Percentiles rank a stretch among this genome's conserved stretches.
These are phyloP conservation scores for Cylas formicarius DNA, from an alignment of 1,140 invertebrate species.

Conservation along the genomic window DNA sequence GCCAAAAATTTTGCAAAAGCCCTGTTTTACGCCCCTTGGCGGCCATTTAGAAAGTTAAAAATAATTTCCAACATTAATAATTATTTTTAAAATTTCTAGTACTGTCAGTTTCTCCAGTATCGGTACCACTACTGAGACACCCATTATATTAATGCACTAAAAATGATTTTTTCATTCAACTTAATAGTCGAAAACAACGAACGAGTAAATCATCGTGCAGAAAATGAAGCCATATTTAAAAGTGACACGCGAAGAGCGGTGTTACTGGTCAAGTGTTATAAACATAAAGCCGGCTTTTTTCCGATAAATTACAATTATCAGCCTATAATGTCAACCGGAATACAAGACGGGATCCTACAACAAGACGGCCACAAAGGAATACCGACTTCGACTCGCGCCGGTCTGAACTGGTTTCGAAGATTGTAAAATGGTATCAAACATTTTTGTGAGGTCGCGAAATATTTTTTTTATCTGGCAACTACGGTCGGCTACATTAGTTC, in stretches of 20 bases:
- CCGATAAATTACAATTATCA: conserved; percentile 39
- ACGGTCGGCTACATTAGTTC: neutral
- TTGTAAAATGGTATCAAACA: no score
- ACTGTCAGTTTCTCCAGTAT: no score
- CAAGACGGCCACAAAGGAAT: neutral
- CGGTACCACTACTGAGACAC: neutral
- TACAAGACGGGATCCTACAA: conserved; percentile 1
- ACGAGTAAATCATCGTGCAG: conserved; percentile 8
- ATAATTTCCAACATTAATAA: conserved; percentile 1
- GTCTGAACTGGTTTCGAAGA: conserved; percentile 13
- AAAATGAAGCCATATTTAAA: conserved; percentile 20
- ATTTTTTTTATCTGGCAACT: conserved; percentile 10
- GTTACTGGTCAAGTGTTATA: no score
- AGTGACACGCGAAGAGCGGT: conserved; percentile 17
- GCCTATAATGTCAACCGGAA: conserved; percentile 18
- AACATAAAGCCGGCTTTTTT: no score
- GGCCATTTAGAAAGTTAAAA: neutral
- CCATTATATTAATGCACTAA: neutral
- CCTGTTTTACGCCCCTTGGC: no score
- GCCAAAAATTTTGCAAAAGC: no score
- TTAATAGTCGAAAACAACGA: conserved; percentile 5
- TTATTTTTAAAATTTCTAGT: neutral
- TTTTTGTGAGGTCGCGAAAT: conserved; percentile 7
- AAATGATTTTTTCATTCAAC: neutral
- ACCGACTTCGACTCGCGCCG: conserved; percentile 11